phyloP scores from a whole-genome alignment of 2,888 invertebrate genomes.

The Stenchaetothrips biformis region DNA sequence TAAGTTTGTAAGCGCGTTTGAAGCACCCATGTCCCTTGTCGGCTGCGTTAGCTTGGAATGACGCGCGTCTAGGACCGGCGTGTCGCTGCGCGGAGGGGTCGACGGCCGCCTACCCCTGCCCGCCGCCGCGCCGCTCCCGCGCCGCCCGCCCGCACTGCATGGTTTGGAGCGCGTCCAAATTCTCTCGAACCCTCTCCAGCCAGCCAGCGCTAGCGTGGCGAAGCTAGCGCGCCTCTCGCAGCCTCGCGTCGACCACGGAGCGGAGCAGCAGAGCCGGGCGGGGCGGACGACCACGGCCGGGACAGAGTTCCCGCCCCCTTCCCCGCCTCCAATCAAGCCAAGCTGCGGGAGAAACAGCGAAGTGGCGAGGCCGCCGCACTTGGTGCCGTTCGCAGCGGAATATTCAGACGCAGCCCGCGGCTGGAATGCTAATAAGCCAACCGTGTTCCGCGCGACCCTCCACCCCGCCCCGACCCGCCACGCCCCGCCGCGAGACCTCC shows the following conservation, averaged over 20 bases:
- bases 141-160: neutral
- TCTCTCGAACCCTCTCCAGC: neutral
- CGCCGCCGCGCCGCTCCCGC: neutral
- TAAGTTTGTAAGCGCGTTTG: no score
- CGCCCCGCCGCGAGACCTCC: neutral
- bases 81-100: no score
- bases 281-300: neutral
- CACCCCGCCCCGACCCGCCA: neutral
- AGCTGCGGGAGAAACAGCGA: no score
- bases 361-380: neutral
- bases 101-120: neutral
- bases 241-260: neutral
- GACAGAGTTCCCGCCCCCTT: no score
- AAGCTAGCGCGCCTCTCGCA: neutral
- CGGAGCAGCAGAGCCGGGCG: neutral
- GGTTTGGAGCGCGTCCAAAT: neutral
- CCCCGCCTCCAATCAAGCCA: no score
- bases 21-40: no score
- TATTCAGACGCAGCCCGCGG: no score
- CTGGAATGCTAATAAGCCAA: no score
- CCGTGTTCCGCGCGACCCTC: no score
- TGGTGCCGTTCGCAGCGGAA: no score
- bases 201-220: neutral
- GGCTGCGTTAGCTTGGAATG: no score
- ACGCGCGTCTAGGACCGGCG: no score